phyloP scores from a whole-genome alignment of 2,888 invertebrate species.

The Abscondita cerata region DNA sequence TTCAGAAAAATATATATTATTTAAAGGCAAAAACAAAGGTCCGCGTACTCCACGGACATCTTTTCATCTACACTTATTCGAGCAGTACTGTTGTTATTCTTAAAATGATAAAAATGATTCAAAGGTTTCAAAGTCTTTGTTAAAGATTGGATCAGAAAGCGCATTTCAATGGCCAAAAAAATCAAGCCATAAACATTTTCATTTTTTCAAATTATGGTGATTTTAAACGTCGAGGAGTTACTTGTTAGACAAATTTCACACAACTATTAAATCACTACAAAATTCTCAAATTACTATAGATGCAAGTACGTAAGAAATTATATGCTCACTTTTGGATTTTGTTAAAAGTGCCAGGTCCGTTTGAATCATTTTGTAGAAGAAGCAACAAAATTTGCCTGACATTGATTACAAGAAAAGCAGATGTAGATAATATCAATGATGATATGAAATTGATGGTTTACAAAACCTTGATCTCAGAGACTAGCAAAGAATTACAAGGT shows the following conservation, averaged over 20 bases:
- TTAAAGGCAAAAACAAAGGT: no score
- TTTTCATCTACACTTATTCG: slow-evolving; percentile 17
- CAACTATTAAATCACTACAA: slow-evolving; percentile 16
- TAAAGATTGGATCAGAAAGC: slow-evolving; percentile 44
- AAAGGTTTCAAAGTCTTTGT: slow-evolving; percentile 40
- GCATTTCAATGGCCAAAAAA: slow-evolving; percentile 38
- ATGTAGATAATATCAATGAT: no score
- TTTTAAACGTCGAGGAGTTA: no score
- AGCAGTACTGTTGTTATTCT: slow-evolving; percentile 27
- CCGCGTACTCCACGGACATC: no score
- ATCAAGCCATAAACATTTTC: slow-evolving; percentile 26
- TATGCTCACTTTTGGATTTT: slow-evolving; percentile 16
- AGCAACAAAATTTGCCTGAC: no score
- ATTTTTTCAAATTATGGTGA: slow-evolving; percentile 25
- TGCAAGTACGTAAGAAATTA: slow-evolving; percentile 13
- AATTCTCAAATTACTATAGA: slow-evolving; percentile 6
- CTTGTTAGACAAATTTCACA: slow-evolving; percentile 20
- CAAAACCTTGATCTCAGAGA: slow-evolving; percentile 14
- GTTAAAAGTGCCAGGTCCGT: no score
- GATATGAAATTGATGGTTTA: slow-evolving; percentile 17
- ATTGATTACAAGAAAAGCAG: slow-evolving; percentile 27
- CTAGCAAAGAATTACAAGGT: background rate
- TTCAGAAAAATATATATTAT: no score
- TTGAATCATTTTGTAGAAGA: no score
- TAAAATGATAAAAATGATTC: slow-evolving; percentile 37